Evolutionary conservation across 2,888 invertebrate species (phyloP), one percentile per base, ranked within the genome.

Genomic region (Pollenia griseotomentosa): DNA sequence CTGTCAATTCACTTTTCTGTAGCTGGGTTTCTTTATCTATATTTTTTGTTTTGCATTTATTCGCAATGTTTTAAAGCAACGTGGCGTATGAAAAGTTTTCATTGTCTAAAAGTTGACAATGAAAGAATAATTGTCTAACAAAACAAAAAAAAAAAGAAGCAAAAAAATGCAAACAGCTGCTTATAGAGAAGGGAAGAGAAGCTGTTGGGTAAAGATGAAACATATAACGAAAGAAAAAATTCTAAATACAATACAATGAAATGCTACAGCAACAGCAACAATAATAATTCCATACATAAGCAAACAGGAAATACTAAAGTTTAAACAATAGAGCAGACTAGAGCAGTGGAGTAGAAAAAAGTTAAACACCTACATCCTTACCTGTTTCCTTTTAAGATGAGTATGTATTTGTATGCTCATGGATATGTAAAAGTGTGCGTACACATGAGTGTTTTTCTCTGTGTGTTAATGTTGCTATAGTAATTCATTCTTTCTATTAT

Each of bases 361-460:
- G 84, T 84, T 87, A 87, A 87, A 87, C 81, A 87, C 84, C 78
- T 78, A 82, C 87, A 78, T 87, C 87, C 87, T 70, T 73, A 51
- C 53, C 68, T 68, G 75, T 68, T 48, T 73, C 73, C 73, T 48
- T 53, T 19, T 44, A 53, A 1, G 42, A 16, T 53, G 10, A 2
- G 44, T 46, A 19, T 42, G 14, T 44, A 40, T 44, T 2, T 71
- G 11, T 14, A 12, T 55, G 8, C 2, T 16, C 44, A 75, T 55
- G 57, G 23, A 23, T 65, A 23, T 78, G 65, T 23, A 33, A 51
- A 59, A 59, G 44, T 75, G 59, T 19, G 44, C 59, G 33, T 51
- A 74, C 55, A 68, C 48, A 40, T 59, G 19, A 53, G 11, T 23
- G 44, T 66, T 10, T 46, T 19, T 44, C 8, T 19, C 42, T 63